Conservation (phyloP, 2,888 invertebrate species). For the Melitaea athalia region DNA sequence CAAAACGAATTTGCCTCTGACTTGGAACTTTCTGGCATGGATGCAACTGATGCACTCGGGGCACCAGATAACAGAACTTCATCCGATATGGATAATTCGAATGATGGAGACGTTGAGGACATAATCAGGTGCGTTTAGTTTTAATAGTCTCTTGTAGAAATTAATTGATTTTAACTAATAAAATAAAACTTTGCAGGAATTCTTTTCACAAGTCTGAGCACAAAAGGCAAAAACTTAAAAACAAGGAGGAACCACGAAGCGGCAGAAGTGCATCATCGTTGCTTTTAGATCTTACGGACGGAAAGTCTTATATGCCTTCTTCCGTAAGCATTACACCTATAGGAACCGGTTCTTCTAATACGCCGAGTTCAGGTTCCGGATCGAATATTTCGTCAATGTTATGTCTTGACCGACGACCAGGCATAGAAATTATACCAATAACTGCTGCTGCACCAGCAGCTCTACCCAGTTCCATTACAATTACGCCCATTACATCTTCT, state of each 20-base stretch:
- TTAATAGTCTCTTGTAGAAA: slow-evolving; percentile 5
- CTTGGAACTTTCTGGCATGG: slow-evolving; percentile 84
- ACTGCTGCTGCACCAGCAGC: slow-evolving; percentile 84
- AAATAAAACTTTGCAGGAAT: slow-evolving; percentile 64
- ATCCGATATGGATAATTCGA: slow-evolving; percentile 84
- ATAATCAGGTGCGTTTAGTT: slow-evolving; percentile 72
- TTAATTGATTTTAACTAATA: not conserved
- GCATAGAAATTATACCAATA: slow-evolving; percentile 93
- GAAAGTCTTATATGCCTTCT: slow-evolving; percentile 77
- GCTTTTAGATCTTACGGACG: slow-evolving; percentile 81
- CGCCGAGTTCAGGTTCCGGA: slow-evolving; percentile 84
- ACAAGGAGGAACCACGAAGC: slow-evolving; percentile 77
- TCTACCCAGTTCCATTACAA: slow-evolving; percentile 91
- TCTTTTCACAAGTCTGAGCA: slow-evolving; percentile 82
- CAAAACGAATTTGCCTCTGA: slow-evolving; percentile 84
- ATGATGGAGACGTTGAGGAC: slow-evolving; percentile 84
- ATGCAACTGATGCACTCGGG: slow-evolving; percentile 81
- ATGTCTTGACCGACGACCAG: slow-evolving; percentile 86
- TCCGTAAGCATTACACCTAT: slow-evolving; percentile 80
- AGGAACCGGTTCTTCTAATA: slow-evolving; percentile 76
- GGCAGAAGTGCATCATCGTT: slow-evolving; percentile 67
- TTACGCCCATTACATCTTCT: slow-evolving; percentile 88
- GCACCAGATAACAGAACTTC: slow-evolving; percentile 68
- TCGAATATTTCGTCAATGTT: slow-evolving; percentile 83
- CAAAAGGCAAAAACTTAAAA: slow-evolving; percentile 84